These are phyloP conservation scores for Acholoe squamosa DNA, from an alignment of 2,888 invertebrate genomes.

Conservation along the genomic window DNA sequence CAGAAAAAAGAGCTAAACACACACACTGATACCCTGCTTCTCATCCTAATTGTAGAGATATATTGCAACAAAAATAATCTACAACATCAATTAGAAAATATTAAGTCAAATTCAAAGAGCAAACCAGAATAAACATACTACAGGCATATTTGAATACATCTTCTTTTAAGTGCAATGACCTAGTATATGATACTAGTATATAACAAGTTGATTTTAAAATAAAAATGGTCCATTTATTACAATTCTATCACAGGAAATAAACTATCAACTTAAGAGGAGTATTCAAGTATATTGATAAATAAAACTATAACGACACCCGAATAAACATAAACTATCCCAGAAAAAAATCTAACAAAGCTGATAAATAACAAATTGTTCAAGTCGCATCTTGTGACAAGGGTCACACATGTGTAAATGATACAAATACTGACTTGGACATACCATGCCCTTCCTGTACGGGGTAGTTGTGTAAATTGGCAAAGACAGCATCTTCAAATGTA, in stretches of 20 bases:
- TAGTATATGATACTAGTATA: too few relatives aligned
- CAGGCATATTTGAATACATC: too few relatives aligned
- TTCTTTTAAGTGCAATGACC: too few relatives aligned
- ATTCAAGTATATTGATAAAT: not conserved
- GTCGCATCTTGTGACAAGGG: not conserved
- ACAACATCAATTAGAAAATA: too few relatives aligned
- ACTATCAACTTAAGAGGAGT: not conserved
- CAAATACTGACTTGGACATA: not conserved
- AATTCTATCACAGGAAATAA: conserved; percentile 1
- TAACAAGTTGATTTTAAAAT: not conserved
- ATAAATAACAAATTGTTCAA: not conserved
- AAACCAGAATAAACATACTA: too few relatives aligned
- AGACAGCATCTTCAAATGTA: not conserved
- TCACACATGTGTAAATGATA: not conserved
- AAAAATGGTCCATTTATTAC: not conserved
- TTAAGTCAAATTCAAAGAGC: too few relatives aligned
- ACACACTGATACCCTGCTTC: too few relatives aligned
- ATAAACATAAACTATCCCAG: not conserved
- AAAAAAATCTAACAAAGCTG: not conserved
- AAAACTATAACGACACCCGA: not conserved
- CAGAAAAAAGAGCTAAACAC: too few relatives aligned
- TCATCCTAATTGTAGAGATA: too few relatives aligned
- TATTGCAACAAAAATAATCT: too few relatives aligned
- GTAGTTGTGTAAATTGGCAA: not conserved
- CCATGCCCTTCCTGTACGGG: too few relatives aligned